Conservation (phyloP, 2,888 invertebrate genomes). For the Clostera curtula region DNA sequence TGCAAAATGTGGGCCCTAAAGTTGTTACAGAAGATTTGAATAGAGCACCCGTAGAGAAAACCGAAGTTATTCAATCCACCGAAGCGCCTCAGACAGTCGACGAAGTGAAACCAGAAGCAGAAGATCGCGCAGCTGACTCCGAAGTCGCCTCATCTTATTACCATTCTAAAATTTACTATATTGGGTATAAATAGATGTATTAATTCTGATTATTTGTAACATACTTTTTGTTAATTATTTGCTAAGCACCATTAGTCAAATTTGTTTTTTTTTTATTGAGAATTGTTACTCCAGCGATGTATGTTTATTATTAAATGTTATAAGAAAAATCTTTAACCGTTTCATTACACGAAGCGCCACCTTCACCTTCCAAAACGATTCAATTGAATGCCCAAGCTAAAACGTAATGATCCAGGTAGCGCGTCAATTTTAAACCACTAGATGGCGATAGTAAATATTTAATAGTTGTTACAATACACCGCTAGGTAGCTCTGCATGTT, state of each 20-base stretch:
- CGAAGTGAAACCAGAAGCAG: constrained; percentile 20
- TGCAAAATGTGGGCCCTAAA: constrained; percentile 12
- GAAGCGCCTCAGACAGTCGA: constrained; percentile 9
- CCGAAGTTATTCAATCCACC: constrained; percentile 13
- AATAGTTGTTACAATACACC: too few species aligned
- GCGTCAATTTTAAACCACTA: too few species aligned
- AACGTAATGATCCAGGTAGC: too few species aligned
- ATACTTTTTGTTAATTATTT: constrained; percentile 14
- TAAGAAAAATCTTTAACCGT: too few species aligned
- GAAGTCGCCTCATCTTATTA: constrained; percentile 62
- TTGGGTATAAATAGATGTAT: constrained; percentile 27
- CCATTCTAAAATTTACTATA: constrained; percentile 51
- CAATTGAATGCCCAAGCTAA: too few species aligned
- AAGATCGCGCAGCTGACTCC: constrained; percentile 38
- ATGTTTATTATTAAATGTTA: too few species aligned
- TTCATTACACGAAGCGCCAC: background rate
- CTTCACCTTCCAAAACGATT: background rate
- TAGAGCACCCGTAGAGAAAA: constrained; percentile 16
- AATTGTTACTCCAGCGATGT: too few species aligned
- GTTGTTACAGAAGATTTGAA: constrained; percentile 12
- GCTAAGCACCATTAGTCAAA: constrained; percentile 18
- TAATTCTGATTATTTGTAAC: constrained; percentile 8
- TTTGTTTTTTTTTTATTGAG: too few species aligned
- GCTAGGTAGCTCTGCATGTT: too few species aligned
- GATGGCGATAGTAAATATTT: too few species aligned